Evolutionary conservation across 2,113 vertebrate genomes (phyloP).

Genomic region (Antidorcas marsupialis): DNA sequence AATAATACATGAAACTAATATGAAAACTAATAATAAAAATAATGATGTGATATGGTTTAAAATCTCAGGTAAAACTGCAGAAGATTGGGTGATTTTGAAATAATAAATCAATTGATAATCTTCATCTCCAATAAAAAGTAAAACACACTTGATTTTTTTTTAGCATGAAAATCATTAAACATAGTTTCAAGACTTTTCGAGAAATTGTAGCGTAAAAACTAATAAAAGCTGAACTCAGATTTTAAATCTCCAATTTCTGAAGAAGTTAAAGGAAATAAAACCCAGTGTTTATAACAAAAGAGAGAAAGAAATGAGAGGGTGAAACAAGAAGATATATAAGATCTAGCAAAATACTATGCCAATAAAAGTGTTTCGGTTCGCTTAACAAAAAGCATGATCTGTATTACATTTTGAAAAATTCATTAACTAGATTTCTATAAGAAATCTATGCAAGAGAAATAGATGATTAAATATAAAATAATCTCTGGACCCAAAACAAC

Average conservation of each 20-base stretch:
- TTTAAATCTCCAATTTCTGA: background rate
- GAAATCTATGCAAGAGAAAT: background rate
- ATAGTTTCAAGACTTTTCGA: background rate
- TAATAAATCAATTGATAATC: too few relatives aligned
- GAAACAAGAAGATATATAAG: background rate
- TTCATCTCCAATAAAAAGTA: background rate
- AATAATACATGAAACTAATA: background rate
- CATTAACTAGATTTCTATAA: background rate
- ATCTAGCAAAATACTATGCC: background rate
- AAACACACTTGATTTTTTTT: background rate
- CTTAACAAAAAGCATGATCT: background rate
- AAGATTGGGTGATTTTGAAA: background rate
- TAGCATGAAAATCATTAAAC: background rate
- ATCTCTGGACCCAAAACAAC: background rate
- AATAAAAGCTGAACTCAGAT: background rate
- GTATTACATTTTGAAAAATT: background rate
- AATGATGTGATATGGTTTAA: background rate
- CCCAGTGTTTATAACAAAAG: background rate
- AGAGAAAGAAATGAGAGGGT: background rate
- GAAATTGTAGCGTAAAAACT: background rate
- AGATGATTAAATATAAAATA: background rate
- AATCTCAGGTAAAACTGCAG: background rate
- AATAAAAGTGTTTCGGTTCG: background rate
- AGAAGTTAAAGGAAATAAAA: background rate
- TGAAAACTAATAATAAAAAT: background rate